Evolutionary conservation across 2,113 vertebrate genomes (phyloP).

Genomic region (Bettongia penicillata): DNA sequence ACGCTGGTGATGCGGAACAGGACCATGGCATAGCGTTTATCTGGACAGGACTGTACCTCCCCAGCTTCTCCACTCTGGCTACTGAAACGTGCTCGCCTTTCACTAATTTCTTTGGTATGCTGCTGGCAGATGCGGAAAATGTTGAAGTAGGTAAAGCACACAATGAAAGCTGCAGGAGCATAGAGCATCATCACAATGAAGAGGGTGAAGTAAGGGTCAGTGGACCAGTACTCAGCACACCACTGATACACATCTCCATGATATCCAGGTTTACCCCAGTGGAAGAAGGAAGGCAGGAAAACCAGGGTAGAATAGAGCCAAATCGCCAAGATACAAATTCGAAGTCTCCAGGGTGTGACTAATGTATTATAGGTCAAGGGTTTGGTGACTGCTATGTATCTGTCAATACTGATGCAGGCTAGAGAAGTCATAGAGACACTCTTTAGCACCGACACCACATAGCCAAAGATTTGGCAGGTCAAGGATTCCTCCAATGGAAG

Average conservation of each 20-base stretch:
- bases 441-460: conserved; percentile 97
- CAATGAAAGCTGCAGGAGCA: conserved; percentile 92
- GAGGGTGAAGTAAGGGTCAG: conserved; percentile 91
- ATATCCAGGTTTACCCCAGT: conserved; percentile 98
- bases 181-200: conserved; percentile 96
- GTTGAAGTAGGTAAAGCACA: conserved; percentile 98
- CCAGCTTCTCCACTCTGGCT: conserved; percentile 86
- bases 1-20: conserved; percentile 98
- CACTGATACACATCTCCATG: conserved; percentile 96
- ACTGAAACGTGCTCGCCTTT: conserved; percentile 94
- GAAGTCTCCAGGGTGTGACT: conserved; percentile 95
- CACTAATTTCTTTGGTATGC: conserved; percentile 96
- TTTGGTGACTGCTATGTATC: conserved; percentile 96
- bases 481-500: conserved; percentile 90
- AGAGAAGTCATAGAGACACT: conserved; percentile 97
- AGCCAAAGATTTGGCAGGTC: conserved; percentile 95
- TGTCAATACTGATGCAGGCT: conserved; percentile 97
- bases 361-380: conserved; percentile 94
- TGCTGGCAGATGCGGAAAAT: conserved; percentile 99
- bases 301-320: conserved; percentile 96
- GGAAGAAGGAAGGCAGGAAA: conserved; percentile 95
- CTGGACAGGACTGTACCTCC: conserved; percentile 89
- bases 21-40: conserved; percentile 97
- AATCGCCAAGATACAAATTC: conserved; percentile 93
- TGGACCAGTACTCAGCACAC: conserved; percentile 93